Evolutionary conservation across 2,113 vertebrate species (phyloP), one percentile per base, ranked within the genome.

Genomic region (Tapirus terrestris): DNA sequence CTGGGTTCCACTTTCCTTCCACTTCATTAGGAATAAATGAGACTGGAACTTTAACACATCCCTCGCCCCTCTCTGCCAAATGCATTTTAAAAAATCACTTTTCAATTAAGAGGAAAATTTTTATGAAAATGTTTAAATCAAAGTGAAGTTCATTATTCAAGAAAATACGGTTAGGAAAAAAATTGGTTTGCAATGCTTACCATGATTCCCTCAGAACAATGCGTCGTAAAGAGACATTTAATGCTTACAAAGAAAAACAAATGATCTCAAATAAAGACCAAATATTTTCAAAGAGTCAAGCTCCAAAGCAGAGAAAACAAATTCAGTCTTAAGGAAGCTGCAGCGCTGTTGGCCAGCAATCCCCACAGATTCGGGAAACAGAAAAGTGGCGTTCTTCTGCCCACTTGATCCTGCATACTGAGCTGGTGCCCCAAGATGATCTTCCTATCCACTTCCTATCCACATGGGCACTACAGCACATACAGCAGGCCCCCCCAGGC

Each of bases 1-100:
- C 68, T n/a, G 25, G 39, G 43, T 70, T 89, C 87, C 58, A 21
- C 48, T 84, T 96, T 21, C 31, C 63, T 75, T 79, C 92, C 53
- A 61, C 93, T 79, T 85, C 94, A 73, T 89, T 58, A 85, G 93
- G 53, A 60, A 68, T 68, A 84, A 86, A 92, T 65, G 86, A 89
- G 72, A 48, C 82, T 12, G 1, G 53, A 81, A n/a, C 58, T 36
- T 79, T 21, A 39, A 79, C 48, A 23, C 29, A 16, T 8, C 79
- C 31, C 73, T 56, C 0, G 3, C 25, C 39, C 51, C 18, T 36
- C 76, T 68, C 70, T 89, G 53, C 65, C 70, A 86, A 89, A 73
- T 73, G 20, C 68, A 70, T 51, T 72, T 96, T 4, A 43, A 90
- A 94, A 39, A 94, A 83, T 90, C 75, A 61, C 92, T 91, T 79